These are phyloP conservation scores for Clarias platycephalus DNA, from an alignment of 2,797 vertebrate species.

Conservation along the genomic window DNA sequence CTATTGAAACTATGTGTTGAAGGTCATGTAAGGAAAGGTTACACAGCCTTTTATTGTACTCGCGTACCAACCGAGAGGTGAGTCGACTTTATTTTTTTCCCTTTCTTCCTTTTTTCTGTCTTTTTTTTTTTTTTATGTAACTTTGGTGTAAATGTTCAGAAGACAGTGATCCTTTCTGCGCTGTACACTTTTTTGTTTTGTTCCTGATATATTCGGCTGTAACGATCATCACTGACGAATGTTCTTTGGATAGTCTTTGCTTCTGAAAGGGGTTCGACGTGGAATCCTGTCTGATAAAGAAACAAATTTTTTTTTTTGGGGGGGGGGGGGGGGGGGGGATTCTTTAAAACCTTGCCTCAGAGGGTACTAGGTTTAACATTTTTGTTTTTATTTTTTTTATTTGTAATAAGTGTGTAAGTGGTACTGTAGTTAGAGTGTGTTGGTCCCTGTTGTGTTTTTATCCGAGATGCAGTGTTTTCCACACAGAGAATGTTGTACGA, in stretches of 20 bases:
- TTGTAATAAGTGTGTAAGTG: background rate
- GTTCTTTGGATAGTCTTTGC: background rate
- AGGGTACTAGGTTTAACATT: background rate
- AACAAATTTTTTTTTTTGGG: background rate
- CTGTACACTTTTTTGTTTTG: constrained; percentile 40
- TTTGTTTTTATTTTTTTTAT: background rate
- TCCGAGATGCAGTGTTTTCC: constrained; percentile 64
- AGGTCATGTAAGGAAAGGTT: constrained; percentile 2
- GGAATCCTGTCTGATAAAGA: background rate
- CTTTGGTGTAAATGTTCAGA: constrained; percentile 25
- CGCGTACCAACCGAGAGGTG: background rate
- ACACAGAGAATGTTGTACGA: constrained; percentile 68
- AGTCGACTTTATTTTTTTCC: background rate
- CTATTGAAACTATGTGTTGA: constrained; percentile 23
- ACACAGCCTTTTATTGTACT: background rate
- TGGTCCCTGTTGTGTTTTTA: constrained; percentile 65
- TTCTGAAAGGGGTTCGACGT: background rate
- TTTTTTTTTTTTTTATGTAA: background rate
- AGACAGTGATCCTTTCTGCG: background rate
- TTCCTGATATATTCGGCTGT: constrained; percentile 40
- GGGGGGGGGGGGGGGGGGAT: too few relatives aligned
- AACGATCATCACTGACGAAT: constrained; percentile 25
- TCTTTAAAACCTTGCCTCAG: background rate
- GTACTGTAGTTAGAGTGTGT: constrained; percentile 61
- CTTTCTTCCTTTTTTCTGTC: too few relatives aligned